Percentiles rank a stretch among this genome's conserved stretches.
These are phyloP conservation scores for Drosophila subsilvestris DNA, from an alignment of 2,888 invertebrate genomes.

Conservation along the genomic window DNA sequence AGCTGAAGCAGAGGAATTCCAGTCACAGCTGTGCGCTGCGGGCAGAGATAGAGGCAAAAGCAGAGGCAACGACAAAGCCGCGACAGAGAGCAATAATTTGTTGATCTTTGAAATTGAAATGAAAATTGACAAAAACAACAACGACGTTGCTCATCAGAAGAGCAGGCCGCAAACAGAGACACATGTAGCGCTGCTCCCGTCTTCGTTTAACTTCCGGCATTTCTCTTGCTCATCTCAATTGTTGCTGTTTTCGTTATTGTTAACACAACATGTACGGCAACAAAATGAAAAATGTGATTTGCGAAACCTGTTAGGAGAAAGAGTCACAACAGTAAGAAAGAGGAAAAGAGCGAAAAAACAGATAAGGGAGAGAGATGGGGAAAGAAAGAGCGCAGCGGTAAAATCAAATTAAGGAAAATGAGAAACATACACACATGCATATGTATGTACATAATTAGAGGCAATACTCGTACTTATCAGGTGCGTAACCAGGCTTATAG, in stretches of 20 bases:
- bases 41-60: neutral
- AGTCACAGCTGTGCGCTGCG: conserved; percentile 7
- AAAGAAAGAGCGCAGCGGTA: conserved; percentile 12
- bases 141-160: conserved; percentile 19
- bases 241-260: conserved; percentile 39
- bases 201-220: conserved; percentile 70
- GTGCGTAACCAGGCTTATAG: neutral
- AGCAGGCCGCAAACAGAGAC: conserved; percentile 6
- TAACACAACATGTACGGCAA: conserved; percentile 42
- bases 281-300: conserved; percentile 46
- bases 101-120: conserved; percentile 36
- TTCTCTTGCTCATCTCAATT: conserved; percentile 62
- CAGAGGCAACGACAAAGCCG: neutral
- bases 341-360: neutral
- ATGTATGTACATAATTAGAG: conserved; percentile 32
- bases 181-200: conserved; percentile 32
- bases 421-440: conserved; percentile 32
- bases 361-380: neutral
- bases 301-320: conserved; percentile 41
- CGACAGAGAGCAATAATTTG: conserved; percentile 22
- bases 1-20: neutral
- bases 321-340: conserved; percentile 22
- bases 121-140: conserved; percentile 41
- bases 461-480: conserved; percentile 21
- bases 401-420: conserved; percentile 35